phyloP scores from a whole-genome alignment of 92 coral and sea anemone genomes.

The Phenganax stokvisi region DNA sequence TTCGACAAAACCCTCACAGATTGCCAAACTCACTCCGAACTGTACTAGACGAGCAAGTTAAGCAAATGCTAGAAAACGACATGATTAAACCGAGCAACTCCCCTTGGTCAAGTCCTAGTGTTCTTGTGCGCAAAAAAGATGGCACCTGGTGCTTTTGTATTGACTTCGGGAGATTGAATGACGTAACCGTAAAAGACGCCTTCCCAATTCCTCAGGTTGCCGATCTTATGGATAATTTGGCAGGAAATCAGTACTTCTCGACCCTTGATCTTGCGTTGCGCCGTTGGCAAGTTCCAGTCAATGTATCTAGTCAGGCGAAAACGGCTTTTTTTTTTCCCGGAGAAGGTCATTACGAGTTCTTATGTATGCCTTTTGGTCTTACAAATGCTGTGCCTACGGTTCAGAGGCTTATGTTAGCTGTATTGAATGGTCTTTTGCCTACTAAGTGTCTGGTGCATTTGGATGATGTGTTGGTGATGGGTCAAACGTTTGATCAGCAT shows the following conservation, averaged over 20 bases:
- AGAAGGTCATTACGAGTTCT: constrained; percentile 33
- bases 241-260: constrained; percentile 37
- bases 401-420: constrained; percentile 35
- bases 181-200: constrained; percentile 51
- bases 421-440: no score
- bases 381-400: constrained; percentile 46
- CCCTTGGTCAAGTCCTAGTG: constrained; percentile 50
- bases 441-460: no score
- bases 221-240: constrained; percentile 44
- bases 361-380: constrained; percentile 37
- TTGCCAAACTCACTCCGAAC: background rate
- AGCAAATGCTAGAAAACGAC: background rate
- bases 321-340: constrained; percentile 33
- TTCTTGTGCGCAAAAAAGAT: constrained; percentile 36
- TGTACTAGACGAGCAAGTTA: background rate
- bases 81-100: constrained; percentile 23
- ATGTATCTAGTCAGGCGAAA: constrained; percentile 23
- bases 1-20: background rate
- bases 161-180: constrained; percentile 40
- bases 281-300: constrained; percentile 40
- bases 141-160: constrained; percentile 41
- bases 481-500: background rate
- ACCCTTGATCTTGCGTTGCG: constrained; percentile 41
- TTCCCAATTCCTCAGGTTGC: constrained; percentile 46
- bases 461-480: no score